Percentiles rank a stretch among this genome's conserved stretches.
phyloP scores from a whole-genome alignment of 92 coral and sea anemone species.

The Epizoanthus illoricatus region DNA sequence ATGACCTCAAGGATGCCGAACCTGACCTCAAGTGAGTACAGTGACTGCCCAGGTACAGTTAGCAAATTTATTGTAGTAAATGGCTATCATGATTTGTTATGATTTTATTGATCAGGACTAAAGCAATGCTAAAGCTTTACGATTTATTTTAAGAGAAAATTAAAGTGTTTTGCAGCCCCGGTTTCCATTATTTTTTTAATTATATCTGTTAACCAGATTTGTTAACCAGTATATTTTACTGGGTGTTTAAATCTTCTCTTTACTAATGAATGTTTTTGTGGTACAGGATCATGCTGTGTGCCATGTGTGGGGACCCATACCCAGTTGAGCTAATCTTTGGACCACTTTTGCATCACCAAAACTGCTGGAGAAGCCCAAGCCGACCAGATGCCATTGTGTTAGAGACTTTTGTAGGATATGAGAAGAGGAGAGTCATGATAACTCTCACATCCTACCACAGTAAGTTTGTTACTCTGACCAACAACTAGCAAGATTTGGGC shows the following conservation, averaged over 20 bases:
- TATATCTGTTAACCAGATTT: no score
- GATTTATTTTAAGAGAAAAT: no score
- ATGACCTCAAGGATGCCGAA: constrained; percentile 87
- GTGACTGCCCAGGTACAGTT: background rate
- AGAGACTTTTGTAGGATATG: constrained; percentile 92
- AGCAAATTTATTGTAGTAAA: no score
- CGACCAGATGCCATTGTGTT: constrained; percentile 89
- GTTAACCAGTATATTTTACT: no score
- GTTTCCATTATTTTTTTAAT: no score
- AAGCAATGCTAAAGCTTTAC: no score
- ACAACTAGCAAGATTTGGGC: background rate
- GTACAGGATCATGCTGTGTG: constrained; percentile 87
- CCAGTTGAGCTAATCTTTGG: constrained; percentile 98
- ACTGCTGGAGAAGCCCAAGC: constrained; percentile 90
- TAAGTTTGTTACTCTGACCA: constrained; percentile 49
- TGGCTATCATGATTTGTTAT: no score
- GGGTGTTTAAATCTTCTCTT: no score
- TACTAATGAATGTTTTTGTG: background rate
- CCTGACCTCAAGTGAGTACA: constrained; percentile 89
- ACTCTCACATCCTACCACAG: constrained; percentile 94
- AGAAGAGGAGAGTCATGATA: constrained; percentile 85
- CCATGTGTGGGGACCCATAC: constrained; percentile 97
- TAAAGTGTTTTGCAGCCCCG: no score
- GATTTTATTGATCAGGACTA: no score
- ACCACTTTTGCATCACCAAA: constrained; percentile 88